Percentiles rank a stretch among this genome's conserved stretches.
Conservation (phyloP, 2,113 vertebrate species). For the Tor tambroides region DNA sequence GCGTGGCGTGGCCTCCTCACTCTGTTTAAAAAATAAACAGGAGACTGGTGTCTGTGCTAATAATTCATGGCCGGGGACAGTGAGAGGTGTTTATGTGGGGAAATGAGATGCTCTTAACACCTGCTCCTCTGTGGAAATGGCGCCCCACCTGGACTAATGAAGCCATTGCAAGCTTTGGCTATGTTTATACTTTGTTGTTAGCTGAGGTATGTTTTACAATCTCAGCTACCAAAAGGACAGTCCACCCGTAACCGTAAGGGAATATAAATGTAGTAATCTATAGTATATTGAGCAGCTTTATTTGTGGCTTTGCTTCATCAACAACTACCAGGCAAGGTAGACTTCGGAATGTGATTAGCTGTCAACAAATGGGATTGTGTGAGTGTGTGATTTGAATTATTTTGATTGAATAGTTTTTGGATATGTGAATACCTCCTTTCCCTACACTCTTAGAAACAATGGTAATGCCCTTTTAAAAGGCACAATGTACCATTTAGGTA, state of each 20-base stretch:
- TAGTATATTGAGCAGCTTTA: not conserved
- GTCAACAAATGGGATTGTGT: not conserved
- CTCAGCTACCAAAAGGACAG: not conserved
- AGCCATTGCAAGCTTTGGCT: constrained; percentile 39
- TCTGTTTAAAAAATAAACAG: constrained; percentile 80
- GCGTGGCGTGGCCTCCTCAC: constrained; percentile 63
- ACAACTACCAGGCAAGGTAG: not conserved
- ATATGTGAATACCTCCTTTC: not conserved
- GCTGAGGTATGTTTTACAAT: not conserved
- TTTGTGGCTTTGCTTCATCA: not conserved
- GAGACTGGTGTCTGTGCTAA: constrained; percentile 71
- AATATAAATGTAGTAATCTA: not conserved
- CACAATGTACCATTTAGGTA: not conserved
- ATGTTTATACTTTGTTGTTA: constrained; percentile 29
- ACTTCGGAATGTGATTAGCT: not conserved
- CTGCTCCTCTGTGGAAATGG: constrained; percentile 66
- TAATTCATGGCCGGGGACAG: constrained; percentile 73
- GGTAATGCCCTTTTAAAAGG: not conserved
- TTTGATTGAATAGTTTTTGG: not conserved
- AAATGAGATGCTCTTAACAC: constrained; percentile 74
- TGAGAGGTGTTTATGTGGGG: constrained; percentile 72
- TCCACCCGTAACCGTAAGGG: not conserved
- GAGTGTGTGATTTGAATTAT: too few species aligned
- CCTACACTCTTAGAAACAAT: not conserved
- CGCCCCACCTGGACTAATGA: constrained; percentile 47